These are phyloP conservation scores for Limnephilus marmoratus DNA, from an alignment of 2,888 invertebrate species.

Conservation along the genomic window DNA sequence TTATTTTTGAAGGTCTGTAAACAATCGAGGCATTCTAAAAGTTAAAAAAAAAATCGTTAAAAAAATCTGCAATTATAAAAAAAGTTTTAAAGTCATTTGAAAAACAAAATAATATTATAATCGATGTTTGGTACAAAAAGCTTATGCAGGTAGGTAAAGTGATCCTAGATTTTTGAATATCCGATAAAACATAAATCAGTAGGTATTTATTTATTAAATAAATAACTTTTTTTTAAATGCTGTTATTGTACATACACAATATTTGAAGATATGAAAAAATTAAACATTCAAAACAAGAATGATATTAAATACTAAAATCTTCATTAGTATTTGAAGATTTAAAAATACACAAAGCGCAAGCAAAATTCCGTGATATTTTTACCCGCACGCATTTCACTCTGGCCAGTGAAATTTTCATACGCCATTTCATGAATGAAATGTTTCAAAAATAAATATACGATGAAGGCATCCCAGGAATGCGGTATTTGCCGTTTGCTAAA, in stretches of 20 bases:
- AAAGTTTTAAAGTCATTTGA: background rate
- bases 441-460: constrained; percentile 14
- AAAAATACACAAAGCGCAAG: background rate
- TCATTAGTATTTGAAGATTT: background rate
- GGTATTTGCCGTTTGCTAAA: background rate
- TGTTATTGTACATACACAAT: background rate
- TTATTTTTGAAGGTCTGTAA: background rate
- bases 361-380: background rate
- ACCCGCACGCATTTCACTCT: background rate
- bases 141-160: background rate
- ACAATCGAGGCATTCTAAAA: background rate
- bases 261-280: background rate
- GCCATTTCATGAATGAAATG: constrained; percentile 17
- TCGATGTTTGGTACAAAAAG: background rate
- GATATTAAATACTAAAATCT: background rate
- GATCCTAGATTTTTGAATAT: no score
- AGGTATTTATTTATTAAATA: no score
- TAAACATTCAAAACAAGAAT: background rate
- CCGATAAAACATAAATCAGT: no score
- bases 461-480: constrained; percentile 3
- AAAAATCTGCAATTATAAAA: background rate
- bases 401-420: background rate
- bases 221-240: background rate
- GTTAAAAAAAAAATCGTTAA: background rate
- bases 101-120: background rate